These are phyloP conservation scores for Athene noctua DNA, from an alignment of 2,113 vertebrate genomes.

Conservation along the genomic window DNA sequence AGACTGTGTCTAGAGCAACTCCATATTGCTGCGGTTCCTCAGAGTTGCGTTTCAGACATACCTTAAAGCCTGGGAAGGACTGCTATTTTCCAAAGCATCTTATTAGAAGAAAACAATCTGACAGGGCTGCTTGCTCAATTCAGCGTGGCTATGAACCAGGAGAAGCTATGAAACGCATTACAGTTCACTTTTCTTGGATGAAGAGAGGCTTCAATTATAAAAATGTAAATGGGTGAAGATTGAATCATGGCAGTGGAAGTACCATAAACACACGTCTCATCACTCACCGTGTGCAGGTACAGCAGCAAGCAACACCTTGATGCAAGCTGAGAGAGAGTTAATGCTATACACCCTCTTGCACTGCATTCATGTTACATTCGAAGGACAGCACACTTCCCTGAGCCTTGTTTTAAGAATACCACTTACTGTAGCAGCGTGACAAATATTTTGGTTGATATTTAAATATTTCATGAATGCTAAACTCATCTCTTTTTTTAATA, in stretches of 20 bases:
- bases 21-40: constrained; percentile 19
- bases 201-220: constrained; percentile 57
- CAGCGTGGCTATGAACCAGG: neutral
- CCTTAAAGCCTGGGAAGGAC: constrained; percentile 11
- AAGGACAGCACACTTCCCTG: neutral
- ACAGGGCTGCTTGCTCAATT: constrained; percentile 6
- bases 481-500: constrained; percentile 36
- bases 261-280: neutral
- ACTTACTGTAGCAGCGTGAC: neutral
- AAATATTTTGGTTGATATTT: constrained; percentile 60
- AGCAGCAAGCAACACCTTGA: neutral
- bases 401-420: constrained; percentile 33
- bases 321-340: neutral
- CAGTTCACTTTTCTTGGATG: constrained; percentile 35
- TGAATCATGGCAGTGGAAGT: neutral
- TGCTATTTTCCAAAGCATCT: constrained; percentile 42
- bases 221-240: constrained; percentile 34
- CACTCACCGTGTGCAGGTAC: neutral
- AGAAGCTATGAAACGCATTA: constrained; percentile 12
- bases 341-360: neutral
- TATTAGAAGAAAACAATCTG: constrained; percentile 50
- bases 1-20: constrained; percentile 32
- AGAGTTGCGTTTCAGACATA: neutral
- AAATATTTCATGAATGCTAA: constrained; percentile 68
- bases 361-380: neutral